Evolutionary conservation across 2,888 invertebrate genomes (phyloP).

Genomic region (Oegoconia quadripuncta): DNA sequence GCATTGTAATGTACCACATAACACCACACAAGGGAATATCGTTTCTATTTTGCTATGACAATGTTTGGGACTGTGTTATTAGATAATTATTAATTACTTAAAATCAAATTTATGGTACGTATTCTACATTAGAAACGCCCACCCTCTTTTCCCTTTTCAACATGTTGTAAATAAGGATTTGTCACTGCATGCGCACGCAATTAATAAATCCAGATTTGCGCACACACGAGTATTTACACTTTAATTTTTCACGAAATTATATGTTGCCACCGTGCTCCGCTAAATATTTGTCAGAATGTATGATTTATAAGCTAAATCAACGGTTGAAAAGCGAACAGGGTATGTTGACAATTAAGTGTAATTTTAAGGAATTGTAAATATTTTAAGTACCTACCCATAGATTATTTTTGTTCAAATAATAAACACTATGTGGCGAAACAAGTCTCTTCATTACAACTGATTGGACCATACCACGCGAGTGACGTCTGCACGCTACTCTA

Average conservation of each 20-base stretch:
- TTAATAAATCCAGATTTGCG: no score
- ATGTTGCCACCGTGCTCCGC: constrained; percentile 18
- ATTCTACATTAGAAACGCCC: constrained; percentile 43
- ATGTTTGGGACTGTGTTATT: constrained; percentile 72
- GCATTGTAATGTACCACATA: no score
- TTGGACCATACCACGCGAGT: not conserved
- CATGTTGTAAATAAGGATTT: constrained; percentile 56
- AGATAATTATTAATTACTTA: constrained; percentile 55
- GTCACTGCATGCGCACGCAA: no score
- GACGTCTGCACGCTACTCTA: no score
- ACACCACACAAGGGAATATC: no score
- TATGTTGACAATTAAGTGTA: constrained; percentile 70
- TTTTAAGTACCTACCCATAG: constrained; percentile 61
- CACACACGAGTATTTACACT: no score
- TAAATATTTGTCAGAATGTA: constrained; percentile 7
- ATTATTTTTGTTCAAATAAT: constrained; percentile 77
- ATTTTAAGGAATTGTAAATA: constrained; percentile 72
- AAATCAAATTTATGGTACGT: constrained; percentile 40
- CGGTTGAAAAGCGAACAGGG: constrained; percentile 78
- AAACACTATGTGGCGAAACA: constrained; percentile 59
- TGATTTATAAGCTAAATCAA: constrained; percentile 46
- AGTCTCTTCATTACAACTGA: constrained; percentile 36
- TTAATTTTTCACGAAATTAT: no score
- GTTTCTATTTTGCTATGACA: constrained; percentile 26
- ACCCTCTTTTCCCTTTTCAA: constrained; percentile 75